Conservation (phyloP, 2,888 invertebrate genomes). For the Sphaerophoria rueppellii region DNA sequence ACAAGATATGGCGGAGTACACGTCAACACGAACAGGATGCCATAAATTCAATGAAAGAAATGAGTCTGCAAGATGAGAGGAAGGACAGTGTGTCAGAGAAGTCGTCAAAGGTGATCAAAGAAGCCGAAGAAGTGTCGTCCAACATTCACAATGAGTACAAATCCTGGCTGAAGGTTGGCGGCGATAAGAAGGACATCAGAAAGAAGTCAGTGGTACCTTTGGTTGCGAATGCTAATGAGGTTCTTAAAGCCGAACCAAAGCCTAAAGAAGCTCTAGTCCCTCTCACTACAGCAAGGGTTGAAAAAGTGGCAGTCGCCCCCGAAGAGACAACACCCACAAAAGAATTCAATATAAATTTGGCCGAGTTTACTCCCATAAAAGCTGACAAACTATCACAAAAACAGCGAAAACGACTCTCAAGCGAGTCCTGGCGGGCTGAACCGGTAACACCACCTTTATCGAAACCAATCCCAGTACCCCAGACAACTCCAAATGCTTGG, state of each 20-base stretch:
- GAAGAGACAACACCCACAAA: constrained; percentile 70
- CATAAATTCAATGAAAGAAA: constrained; percentile 79
- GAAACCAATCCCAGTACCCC: constrained; percentile 75
- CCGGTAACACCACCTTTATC: constrained; percentile 38
- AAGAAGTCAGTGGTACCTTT: constrained; percentile 77
- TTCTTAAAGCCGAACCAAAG: constrained; percentile 83
- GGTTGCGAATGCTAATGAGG: constrained; percentile 78
- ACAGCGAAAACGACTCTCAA: constrained; percentile 83
- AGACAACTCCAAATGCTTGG: constrained; percentile 78
- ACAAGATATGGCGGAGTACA: constrained; percentile 76
- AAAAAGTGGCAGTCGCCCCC: constrained; percentile 18
- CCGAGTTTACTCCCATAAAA: constrained; percentile 77
- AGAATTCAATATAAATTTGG: constrained; percentile 77
- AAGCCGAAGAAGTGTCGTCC: constrained; percentile 65
- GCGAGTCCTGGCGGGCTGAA: constrained; percentile 79
- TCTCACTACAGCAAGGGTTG: constrained; percentile 72
- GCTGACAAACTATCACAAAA: constrained; percentile 84
- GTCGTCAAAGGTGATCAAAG: constrained; percentile 53
- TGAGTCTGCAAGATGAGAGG: constrained; percentile 76
- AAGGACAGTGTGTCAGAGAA: constrained; percentile 37
- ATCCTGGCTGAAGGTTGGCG: constrained; percentile 79
- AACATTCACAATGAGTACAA: constrained; percentile 77
- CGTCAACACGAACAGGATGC: constrained; percentile 80
- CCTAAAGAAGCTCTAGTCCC: constrained; percentile 82
- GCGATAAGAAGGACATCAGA: constrained; percentile 82